Evolutionary conservation across 2,113 vertebrate genomes (phyloP), one percentile per base, ranked within the genome.

Genomic region (Oenanthe oenanthe): DNA sequence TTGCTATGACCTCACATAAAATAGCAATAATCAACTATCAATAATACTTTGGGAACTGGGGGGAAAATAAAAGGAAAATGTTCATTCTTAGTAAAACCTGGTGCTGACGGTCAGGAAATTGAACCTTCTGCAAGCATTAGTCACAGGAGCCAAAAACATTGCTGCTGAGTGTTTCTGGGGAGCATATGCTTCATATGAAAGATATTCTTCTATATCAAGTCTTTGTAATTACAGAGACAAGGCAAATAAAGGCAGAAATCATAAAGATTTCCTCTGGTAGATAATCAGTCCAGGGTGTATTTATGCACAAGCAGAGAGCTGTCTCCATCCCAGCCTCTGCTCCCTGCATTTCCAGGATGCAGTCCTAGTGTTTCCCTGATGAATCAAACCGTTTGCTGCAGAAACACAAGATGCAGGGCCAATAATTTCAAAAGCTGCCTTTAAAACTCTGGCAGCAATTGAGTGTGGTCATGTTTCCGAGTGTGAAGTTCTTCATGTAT

Each of bases 401-500:
- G 78, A 93, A 93, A 92, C 24, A 74, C 72, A 93, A 93, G 71
- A 77, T 70, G 78, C 57, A 54, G 40, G 94, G 88, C 92, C 85
- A 95, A 63, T 92, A 83, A 77, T 94, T 96, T 85, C 88, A 77
- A 97, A 96, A 94, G 85, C 92, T 96, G 75, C 94, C 90, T 95
- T 93, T 89, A 93, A 92, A 93, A 82, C 81, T 83, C 91, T 91
- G 93, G 92, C 93, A 95, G 87, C 71, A 66, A 62, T 88, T 88
- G 70, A 47, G 43, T 83, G 96, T 96, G 96, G 91, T 95, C 88
- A 38, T 93, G 94, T 93, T 96, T 93, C 94, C 0, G 56, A 96
- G 96, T 94, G 94, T 85, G 92, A 96, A 93, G 93, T 89, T 94
- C 94, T 95, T 96, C 94, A 93, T 85, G 75, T 97, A 87, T 77